phyloP scores from a whole-genome alignment of 2,797 vertebrate species.

The Babyrousa celebensis region DNA sequence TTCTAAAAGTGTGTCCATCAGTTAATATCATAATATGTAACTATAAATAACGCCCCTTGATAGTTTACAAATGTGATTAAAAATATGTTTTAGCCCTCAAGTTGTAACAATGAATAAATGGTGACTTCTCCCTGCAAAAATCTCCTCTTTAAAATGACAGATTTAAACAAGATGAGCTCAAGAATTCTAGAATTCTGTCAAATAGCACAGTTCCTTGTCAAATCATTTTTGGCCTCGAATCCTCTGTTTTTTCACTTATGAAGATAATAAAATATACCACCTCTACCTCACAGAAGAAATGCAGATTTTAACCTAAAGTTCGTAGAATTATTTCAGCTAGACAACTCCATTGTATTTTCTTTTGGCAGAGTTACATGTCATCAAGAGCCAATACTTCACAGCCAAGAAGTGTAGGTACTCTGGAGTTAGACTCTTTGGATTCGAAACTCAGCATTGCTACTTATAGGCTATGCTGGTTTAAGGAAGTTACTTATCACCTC shows the following conservation, averaged over 20 bases:
- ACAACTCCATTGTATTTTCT: neutral
- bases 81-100: neutral
- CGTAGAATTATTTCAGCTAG: neutral
- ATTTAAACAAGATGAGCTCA: neutral
- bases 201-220: constrained; percentile 8
- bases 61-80: neutral
- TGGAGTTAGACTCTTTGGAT: neutral
- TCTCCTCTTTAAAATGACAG: neutral
- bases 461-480: neutral
- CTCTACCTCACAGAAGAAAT: neutral
- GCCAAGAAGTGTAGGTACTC: neutral
- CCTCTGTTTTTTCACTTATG: neutral
- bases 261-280: neutral
- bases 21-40: neutral
- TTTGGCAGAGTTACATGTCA: neutral
- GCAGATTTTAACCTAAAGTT: constrained; percentile 23
- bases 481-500: neutral
- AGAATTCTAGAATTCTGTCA: neutral
- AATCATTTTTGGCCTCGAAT: neutral
- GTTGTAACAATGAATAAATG: neutral
- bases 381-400: neutral
- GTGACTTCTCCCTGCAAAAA: neutral
- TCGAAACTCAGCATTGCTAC: neutral
- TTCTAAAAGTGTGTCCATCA: neutral
- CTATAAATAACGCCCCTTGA: neutral